Base-by-base conservation (phyloP, 2,888 invertebrate genomes). In the Beris chalybata region DNA sequence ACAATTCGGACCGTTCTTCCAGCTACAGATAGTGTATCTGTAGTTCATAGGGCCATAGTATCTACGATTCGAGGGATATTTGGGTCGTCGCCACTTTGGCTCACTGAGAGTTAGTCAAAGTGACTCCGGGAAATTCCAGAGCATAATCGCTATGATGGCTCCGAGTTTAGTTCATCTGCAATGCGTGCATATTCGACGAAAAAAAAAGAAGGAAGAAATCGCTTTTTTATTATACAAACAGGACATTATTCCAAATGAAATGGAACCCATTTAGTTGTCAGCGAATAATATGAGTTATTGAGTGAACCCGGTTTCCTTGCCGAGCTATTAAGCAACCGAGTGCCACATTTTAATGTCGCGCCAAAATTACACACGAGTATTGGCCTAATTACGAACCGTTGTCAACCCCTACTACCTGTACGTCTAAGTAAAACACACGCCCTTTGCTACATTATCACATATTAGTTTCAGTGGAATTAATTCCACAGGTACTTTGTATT, bases 31-130 rank as follows among this genome's bases (percentile, higher is more conserved):
- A 9, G 38, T 38, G 38, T 38, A 9, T 38, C 5, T 38, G 5
- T 38, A 7, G 9, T 38, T 9, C 9, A 38, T 38, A 38, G 38
- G 9, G 38, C 38, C 9, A 38, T 38, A 38, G 5, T 7, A 9
- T 38, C 2, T 7, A 38, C 7, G 38, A 61, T 61, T 50, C 52
- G 32, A 50, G 61, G 43, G 38, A 50, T 61, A 61, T 61, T 61
- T 61, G 61, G 61, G 61, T 61, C 61, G 61, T 61, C 61, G 61
- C 61, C 61, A 50, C 50, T 22, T 50, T 61, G 61, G 61, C 61
- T 50, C 38, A 61, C 22, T 61, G 29, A 38, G 30, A 15, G 52
- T 52, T 50, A 61, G 61, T 29, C 61, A 29, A 30, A 52, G 50
- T 52, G 61, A 61, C 61, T 50, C 61, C 52, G 52, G 30, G 22